phyloP scores from a whole-genome alignment of 2,888 invertebrate genomes.

The Germaria angustata region DNA sequence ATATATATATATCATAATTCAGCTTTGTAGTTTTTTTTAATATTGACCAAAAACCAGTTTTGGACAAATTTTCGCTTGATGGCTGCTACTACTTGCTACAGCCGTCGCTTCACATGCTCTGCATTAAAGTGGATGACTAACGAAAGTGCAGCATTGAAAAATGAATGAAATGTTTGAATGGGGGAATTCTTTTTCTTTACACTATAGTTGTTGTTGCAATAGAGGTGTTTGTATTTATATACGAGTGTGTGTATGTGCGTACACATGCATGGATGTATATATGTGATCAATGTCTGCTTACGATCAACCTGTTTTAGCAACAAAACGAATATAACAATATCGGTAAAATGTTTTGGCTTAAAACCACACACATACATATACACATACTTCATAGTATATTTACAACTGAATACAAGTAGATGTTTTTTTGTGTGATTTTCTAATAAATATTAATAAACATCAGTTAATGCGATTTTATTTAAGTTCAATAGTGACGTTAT shows the following conservation, averaged over 20 bases:
- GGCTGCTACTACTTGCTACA: constrained; percentile 25
- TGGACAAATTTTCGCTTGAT: background rate
- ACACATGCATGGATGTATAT: too few species aligned
- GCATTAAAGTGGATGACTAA: constrained; percentile 55
- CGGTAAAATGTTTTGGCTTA: too few species aligned
- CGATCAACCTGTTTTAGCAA: constrained; percentile 52
- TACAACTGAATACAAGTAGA: too few species aligned
- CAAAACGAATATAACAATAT: background rate
- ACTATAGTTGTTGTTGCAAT: background rate
- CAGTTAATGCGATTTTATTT: too few species aligned
- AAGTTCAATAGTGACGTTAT: too few species aligned
- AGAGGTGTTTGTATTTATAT: background rate
- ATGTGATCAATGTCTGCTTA: constrained; percentile 44
- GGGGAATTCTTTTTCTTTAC: constrained; percentile 53
- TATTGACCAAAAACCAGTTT: constrained; percentile 60
- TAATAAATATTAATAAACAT: too few species aligned
- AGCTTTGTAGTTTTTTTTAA: constrained; percentile 35
- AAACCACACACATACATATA: too few species aligned
- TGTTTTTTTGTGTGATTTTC: too few species aligned
- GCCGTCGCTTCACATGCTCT: background rate
- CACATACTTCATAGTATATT: too few species aligned
- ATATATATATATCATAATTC: constrained; percentile 30
- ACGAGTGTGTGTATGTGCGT: too few species aligned
- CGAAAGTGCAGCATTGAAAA: constrained; percentile 61
- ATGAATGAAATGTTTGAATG: constrained; percentile 62